These are phyloP conservation scores for Platyrinchus mystaceus DNA, from an alignment of 2,797 vertebrate species.

Conservation along the genomic window DNA sequence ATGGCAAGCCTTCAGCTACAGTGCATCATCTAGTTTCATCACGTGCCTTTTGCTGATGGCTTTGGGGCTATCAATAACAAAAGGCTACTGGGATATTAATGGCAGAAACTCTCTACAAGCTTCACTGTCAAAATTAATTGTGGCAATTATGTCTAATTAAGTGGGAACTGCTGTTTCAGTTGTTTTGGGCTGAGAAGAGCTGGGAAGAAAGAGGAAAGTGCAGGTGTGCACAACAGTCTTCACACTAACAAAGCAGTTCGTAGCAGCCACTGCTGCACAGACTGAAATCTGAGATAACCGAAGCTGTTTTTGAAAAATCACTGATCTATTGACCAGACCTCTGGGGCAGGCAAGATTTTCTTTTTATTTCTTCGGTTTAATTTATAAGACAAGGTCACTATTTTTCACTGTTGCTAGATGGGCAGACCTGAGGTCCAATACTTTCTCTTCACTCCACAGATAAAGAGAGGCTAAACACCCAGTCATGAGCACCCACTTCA, in stretches of 20 bases:
- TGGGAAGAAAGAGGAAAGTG: not conserved
- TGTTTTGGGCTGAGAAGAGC: slow-evolving; percentile 1
- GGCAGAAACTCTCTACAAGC: slow-evolving; percentile 2
- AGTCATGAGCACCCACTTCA: not conserved
- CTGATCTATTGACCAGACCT: not conserved
- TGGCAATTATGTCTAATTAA: slow-evolving; percentile 5
- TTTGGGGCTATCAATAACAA: not conserved
- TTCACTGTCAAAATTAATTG: slow-evolving; percentile 9
- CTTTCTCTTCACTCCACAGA: not conserved
- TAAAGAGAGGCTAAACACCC: not conserved
- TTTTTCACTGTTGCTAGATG: not conserved
- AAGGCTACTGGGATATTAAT: not conserved
- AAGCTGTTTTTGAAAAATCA: not conserved
- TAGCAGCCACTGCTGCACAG: not conserved
- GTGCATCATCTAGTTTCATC: not conserved
- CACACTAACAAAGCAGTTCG: not conserved
- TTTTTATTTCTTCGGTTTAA: not conserved
- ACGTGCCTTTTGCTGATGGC: not conserved
- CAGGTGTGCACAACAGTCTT: not conserved
- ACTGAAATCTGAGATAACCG: not conserved
- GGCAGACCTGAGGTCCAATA: not conserved
- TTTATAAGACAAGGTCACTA: not conserved
- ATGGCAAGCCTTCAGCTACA: not conserved
- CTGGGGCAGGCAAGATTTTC: not conserved
- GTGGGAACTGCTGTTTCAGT: slow-evolving; percentile 7